Percentiles rank a stretch among this genome's conserved stretches.
phyloP scores from a whole-genome alignment of 2,888 invertebrate genomes.

The Cantharis flavilabris region DNA sequence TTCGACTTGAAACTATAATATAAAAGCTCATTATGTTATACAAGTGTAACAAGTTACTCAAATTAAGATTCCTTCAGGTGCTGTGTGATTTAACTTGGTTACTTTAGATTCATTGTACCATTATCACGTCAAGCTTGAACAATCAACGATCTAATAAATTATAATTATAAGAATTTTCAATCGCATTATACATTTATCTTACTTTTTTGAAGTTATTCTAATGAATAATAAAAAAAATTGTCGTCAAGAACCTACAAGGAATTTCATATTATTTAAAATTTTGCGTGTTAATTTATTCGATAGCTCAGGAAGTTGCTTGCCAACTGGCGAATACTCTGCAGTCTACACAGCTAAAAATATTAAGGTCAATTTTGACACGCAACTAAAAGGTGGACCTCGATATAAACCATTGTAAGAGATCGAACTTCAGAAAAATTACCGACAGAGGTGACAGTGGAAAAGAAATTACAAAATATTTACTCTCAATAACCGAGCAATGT shows the following conservation, averaged over 20 bases:
- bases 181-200: not conserved
- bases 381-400: not conserved
- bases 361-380: not conserved
- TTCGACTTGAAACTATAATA: not conserved
- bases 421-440: not conserved
- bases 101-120: not conserved
- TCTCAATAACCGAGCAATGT: not conserved
- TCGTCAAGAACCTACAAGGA: not conserved
- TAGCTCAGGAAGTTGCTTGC: not conserved
- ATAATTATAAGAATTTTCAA: not conserved
- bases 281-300: not conserved
- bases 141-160: not conserved
- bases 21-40: not conserved
- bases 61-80: not conserved
- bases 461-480: not conserved
- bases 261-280: not conserved
- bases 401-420: not conserved
- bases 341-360: not conserved
- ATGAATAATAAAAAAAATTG: not conserved
- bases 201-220: not conserved
- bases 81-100: not conserved
- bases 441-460: not conserved
- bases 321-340: not conserved
- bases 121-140: not conserved
- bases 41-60: not conserved